Evolutionary conservation across 2,797 vertebrate genomes (phyloP).

Genomic region (Halcyon smyrnensis): DNA sequence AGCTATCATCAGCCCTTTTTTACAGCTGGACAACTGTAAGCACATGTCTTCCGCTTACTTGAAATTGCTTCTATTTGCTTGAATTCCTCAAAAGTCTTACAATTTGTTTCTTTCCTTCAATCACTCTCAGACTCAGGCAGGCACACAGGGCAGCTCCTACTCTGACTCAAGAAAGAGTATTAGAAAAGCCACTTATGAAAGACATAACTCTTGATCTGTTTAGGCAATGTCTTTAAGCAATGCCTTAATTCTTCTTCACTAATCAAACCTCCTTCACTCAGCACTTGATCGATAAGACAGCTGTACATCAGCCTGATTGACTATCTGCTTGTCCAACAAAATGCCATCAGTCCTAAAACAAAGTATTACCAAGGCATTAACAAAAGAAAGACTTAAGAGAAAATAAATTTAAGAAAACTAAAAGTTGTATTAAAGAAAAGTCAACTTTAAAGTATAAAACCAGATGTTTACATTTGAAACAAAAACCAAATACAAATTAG

Average conservation of each 20-base stretch:
- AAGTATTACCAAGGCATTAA: not conserved
- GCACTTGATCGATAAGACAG: not conserved
- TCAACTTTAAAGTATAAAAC: not conserved
- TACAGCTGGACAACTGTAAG: not conserved
- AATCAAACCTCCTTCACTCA: not conserved
- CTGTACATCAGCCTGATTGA: not conserved
- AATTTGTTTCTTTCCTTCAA: not conserved
- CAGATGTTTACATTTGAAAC: not conserved
- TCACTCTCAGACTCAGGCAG: not conserved
- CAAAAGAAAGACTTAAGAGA: not conserved
- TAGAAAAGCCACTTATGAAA: not conserved
- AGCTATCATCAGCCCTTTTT: not conserved
- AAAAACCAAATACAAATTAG: not conserved
- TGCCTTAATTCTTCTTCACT: not conserved
- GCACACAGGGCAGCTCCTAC: not conserved
- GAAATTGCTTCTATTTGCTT: not conserved
- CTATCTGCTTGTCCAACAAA: not conserved
- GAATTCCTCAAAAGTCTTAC: not conserved
- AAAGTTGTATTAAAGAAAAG: not conserved
- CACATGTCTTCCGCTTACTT: fast-evolving
- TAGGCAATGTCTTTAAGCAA: not conserved
- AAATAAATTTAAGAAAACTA: not conserved
- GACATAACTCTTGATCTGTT: not conserved
- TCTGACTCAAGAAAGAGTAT: not conserved
- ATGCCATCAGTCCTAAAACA: not conserved